These are phyloP conservation scores for Dromas ardeola DNA, from an alignment of 2,113 vertebrate species.

Conservation along the genomic window DNA sequence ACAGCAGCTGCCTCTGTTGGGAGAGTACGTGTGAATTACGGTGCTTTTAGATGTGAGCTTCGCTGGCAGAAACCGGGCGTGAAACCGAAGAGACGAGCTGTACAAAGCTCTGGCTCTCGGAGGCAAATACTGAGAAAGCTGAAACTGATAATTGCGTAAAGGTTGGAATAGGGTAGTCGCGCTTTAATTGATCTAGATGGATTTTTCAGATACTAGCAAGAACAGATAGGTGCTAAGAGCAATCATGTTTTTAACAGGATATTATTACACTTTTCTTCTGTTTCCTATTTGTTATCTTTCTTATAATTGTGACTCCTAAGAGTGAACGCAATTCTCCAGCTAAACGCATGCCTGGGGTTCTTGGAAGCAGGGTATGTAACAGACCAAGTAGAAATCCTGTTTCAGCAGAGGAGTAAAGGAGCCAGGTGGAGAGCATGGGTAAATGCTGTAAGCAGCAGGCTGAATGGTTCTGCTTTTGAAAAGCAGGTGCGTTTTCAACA, in stretches of 20 bases:
- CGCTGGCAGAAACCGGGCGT: accelerated
- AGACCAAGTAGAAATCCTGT: neutral
- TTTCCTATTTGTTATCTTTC: neutral
- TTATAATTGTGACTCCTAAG: accelerated
- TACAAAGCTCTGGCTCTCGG: accelerated
- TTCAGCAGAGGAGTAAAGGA: accelerated
- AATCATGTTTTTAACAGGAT: accelerated
- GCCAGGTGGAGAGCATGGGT: neutral
- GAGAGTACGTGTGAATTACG: constrained; percentile 47
- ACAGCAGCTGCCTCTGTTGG: constrained; percentile 69
- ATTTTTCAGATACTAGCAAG: accelerated
- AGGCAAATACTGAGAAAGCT: no score
- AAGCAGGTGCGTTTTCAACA: accelerated
- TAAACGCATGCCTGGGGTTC: neutral
- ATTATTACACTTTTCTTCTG: accelerated
- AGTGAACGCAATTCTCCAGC: neutral
- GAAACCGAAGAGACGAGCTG: accelerated
- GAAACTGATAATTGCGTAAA: no score
- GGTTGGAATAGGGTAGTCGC: accelerated
- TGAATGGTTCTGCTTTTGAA: neutral
- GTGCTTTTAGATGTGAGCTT: accelerated
- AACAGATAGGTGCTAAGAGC: accelerated
- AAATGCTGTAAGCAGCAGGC: neutral
- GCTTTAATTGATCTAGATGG: accelerated
- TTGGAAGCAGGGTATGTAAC: neutral